Evolutionary conservation across 2,888 invertebrate species (phyloP), one percentile per base, ranked within the genome.

Genomic region (Nezara viridula): DNA sequence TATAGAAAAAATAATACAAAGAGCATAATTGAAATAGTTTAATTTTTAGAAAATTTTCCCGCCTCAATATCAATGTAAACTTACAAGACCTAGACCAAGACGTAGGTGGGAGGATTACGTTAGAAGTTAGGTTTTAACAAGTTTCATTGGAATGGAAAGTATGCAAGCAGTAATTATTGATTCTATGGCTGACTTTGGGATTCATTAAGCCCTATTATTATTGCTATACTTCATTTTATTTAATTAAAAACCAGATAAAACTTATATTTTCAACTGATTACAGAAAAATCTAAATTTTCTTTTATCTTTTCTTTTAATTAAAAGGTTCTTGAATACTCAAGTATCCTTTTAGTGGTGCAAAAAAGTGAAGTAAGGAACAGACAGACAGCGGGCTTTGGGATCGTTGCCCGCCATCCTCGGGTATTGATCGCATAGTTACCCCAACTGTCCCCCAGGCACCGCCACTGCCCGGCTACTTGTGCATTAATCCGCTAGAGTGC

Each of bases 381-480:
- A 81, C 44, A 47, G 81, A 44, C 77, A 37, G 77, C 21, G 40
- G 40, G 81, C 81, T 81, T 44, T 1, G 81, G n/a, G 81, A 81
- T 81, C 81, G 81, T 81, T 81, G 81, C 5, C 81, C 81, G 81
- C 44, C 81, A 81, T 81, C 44, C 44, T 44, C 44, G 1, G 81
- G 81, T 81, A 81, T 81, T 81, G 81, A 81, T 81, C 81, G 10
- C n/a, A 3, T 47, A 44, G 81, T 81, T 81, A n/a, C 44, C 37
- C 37, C 1, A 32, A 1, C 37, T 32, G 32, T 37, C 32, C 66
- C 66, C 12, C 9, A 73, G 66, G 66, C 32, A 37, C 66, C 66
- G 66, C 66, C 32, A 73, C 66, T 73, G 19, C 27, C 37, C 19
- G 14, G 14, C 37, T 37, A 32, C 66, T 73, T 73, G 32, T 37